Evolutionary conservation across 2,888 invertebrate genomes (phyloP), one percentile per base, ranked within the genome.

Genomic region (Microctonus aethiopoides): DNA sequence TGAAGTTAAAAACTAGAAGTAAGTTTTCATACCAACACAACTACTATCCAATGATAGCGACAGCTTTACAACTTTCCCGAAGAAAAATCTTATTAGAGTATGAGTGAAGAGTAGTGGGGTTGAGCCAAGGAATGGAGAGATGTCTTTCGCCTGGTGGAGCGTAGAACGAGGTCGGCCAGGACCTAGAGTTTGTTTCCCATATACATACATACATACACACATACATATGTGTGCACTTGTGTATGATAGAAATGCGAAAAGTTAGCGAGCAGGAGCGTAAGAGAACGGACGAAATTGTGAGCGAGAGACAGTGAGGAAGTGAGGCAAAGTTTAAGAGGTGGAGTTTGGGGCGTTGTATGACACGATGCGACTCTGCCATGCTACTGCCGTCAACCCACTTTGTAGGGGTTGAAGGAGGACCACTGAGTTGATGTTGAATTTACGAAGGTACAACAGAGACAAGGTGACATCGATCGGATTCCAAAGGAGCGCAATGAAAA

Each of bases 401-500:
- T 16, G 16, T 7, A 54, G 6, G 36, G 24, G 56, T 59, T 16
- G 34, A 36, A 60, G 34, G 32, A 41, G 24, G 24, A 57, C 36
- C 32, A n/a, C n/a, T n/a, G 51, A 20, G 34, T 34, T 62, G 59
- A 36, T 67, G 46, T 60, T 39, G 67, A 67, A 61, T 67, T 67
- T 16, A 60, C 61, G 22, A 9, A 4, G 32, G 52, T 52, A 24
- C 60, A 72, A 78, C 72, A 63, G 74, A 75, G 78, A 79, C 61
- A 75, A 52, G 57, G 46, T 46, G 56, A 65, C 75, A 78, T 79
- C 79, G 79, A 80, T 78, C 74, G 78, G 73, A 77, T 79, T 73
- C 71, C 69, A 75, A 71, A 70, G 68, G 74, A 74, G 76, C 73
- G 75, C 75, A 77, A 79, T 77, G 79, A 79, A 77, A 79, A 63